Conservation (phyloP, 2,888 invertebrate genomes). For the Spilarctia lutea region DNA sequence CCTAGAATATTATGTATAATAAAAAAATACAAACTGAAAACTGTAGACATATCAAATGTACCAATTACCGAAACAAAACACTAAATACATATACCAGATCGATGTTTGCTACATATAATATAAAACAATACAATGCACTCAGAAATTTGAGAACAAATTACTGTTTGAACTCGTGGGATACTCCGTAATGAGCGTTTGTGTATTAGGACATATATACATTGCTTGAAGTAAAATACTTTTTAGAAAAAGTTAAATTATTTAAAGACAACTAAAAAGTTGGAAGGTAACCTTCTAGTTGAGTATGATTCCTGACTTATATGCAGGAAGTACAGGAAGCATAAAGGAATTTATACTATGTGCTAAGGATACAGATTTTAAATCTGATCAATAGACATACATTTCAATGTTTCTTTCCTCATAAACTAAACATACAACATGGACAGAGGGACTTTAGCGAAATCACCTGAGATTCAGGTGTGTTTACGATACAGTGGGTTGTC, state of each 20-base stretch:
- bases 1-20: background rate
- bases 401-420: no score
- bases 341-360: no score
- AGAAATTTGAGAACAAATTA: slow-evolving; percentile 65
- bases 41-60: background rate
- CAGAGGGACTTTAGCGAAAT: no score
- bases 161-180: slow-evolving; percentile 63
- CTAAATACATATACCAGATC: background rate
- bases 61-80: background rate
- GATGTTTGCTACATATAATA: slow-evolving; percentile 14
- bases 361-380: no score
- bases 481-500: no score
- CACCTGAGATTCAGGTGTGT: no score
- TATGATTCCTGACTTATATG: no score
- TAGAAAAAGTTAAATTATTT: background rate
- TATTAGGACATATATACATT: slow-evolving; percentile 23
- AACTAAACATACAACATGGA: no score
- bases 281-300: no score
- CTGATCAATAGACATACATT: no score
- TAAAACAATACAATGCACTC: slow-evolving; percentile 61
- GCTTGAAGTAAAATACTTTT: background rate
- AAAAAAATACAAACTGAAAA: background rate
- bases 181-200: slow-evolving; percentile 43
- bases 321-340: no score
- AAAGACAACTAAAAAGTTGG: background rate